Evolutionary conservation across 2,888 invertebrate species (phyloP), one percentile per base, ranked within the genome.

Genomic region (Hemithea aestivaria): DNA sequence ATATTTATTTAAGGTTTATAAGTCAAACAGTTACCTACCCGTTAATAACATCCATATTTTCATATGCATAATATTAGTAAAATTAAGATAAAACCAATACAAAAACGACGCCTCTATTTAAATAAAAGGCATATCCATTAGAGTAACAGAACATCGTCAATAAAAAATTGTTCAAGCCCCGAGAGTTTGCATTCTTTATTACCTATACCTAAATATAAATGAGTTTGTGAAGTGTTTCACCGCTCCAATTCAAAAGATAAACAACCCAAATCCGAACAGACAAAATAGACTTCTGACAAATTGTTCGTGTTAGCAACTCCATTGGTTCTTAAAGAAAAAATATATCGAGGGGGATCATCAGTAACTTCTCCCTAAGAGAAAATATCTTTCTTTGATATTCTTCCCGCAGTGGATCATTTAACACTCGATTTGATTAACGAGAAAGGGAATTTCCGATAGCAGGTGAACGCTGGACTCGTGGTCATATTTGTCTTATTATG

Each of bases 361-460:
- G 69, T 56, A 62, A 61, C 53, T 65, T 58, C 53, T 53, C 46
- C 45, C 53, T 53, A 51, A 54, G 44, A 52, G 63, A 66, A 68
- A 68, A 74, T 74, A 70, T 75, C 65, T 67, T 61, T 51, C 57
- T 62, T 62, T 65, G 62, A 53, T 54, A 61, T 38, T 43, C 62
- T 63, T 52, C 52, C 48, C 54, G 58, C 62, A 53, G 62, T 58
- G 71, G 67, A 56, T 71, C 74, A 75, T 80, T 79, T 69, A 74
- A 67, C 74, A 73, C 66, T 63, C 69, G 61, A 74, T 78, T 77
- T 77, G 72, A 80, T 77, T 78, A 75, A 78, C 65, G 74, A 67
- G 58, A 44, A 49, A 53, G 49, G 50, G 51, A 56, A 57, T 56
- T 51, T 44, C 48, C 35, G 34, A 28, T 25, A 46, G 45, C 48